Base-by-base conservation (phyloP, 35 echinoderm and acorn worm species). In the Acanthaster planci region DNA sequence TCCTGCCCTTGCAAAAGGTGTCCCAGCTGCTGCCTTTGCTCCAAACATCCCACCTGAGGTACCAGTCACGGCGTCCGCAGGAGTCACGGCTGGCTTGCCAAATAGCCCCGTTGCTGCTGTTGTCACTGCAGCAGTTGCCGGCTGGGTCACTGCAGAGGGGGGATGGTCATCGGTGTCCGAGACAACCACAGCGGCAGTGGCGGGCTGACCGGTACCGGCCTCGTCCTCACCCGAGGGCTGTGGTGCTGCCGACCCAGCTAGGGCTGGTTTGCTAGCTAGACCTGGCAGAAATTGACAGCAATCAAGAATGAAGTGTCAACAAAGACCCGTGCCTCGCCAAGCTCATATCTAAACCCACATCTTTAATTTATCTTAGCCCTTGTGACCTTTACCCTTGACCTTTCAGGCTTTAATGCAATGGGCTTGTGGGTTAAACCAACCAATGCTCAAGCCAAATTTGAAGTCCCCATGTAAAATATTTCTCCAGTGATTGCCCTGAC, bases 181-280 rank as follows among this genome's bases (percentile, higher is more conserved):
- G 81, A 29, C 76, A n/a, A 42, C 52, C 21, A 75, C 57, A 52
- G 64, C 30, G 9, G 88, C 60, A 87, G 78, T 40, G 17, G 32
- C 56, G 37, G 40, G 57, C 0, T 26, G 38, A 50, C 78, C 47
- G 40, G 59, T 76, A 5, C 90, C 90, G 38, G 78, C 85, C 34
- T 86, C 84, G 77, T 81, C 90, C 29, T 39, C 85, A 21, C 90
- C 78, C n/a, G 7, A 40, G 42, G 77, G 52, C 72, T 89, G 78
- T 2, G 52, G 27, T 14, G 51, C 15, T 39, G 37, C 55, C 18
- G 1, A 51, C 32, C 18, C 81, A 72, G 64, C 14, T 21, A 34
- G 10, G 22, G 18, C 0, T 27, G 64, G 64, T 35, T 72, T 72
- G 12, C 42, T 47, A 29, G 64, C 29, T 26, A 72, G 64, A 26